A percentile compares a stretch with the other conserved stretches of the same genome.
Evolutionary conservation across 2,797 vertebrate genomes (phyloP).

Genomic region (Vipera ursinii): DNA sequence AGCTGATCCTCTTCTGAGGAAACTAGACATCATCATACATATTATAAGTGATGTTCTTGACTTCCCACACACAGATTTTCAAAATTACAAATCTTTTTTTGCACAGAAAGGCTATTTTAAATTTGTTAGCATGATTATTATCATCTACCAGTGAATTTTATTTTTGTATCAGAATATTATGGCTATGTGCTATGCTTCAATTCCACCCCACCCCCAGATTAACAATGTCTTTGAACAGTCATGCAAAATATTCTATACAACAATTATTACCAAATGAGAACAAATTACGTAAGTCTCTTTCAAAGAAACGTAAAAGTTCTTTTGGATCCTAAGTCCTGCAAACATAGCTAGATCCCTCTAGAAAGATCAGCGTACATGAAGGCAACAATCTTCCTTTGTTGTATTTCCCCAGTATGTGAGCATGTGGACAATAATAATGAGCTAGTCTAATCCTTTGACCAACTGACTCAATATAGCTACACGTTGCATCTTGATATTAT

Average conservation of each 20-base stretch:
- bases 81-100: constrained; percentile 68
- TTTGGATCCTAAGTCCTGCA: background rate
- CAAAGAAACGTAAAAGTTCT: background rate
- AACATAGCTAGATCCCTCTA: background rate
- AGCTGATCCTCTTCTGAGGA: constrained; percentile 70
- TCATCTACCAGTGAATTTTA: constrained; percentile 53
- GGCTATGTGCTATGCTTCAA: background rate
- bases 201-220: background rate
- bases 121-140: constrained; percentile 61
- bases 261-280: background rate
- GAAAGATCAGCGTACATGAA: background rate
- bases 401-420: background rate
- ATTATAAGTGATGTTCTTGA: constrained; percentile 64
- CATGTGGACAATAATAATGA: background rate
- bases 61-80: constrained; percentile 60
- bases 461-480: background rate
- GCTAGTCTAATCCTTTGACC: background rate
- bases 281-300: background rate
- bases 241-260: background rate
- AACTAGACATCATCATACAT: constrained; percentile 70
- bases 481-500: background rate
- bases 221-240: accelerated
- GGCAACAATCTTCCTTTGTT: background rate
- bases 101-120: constrained; percentile 70
- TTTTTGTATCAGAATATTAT: constrained; percentile 7